Conservation (phyloP, 2,113 vertebrate species). For the Python bivittatus region DNA sequence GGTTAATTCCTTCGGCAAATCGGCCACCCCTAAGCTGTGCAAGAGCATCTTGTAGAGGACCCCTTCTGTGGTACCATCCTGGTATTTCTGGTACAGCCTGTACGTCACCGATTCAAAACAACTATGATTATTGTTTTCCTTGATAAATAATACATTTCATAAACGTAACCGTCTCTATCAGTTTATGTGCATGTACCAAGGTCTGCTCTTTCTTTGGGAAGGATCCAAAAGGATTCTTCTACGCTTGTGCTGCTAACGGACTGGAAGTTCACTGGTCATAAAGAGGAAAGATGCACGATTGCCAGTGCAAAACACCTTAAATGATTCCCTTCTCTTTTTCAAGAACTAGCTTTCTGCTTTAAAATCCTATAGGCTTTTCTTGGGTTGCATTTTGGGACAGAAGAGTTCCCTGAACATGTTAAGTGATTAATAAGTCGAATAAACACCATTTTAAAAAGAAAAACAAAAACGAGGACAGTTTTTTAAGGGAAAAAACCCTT, state of each 20-base stretch:
- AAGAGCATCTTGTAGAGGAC: conserved; percentile 70
- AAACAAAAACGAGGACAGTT: no score
- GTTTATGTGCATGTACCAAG: neutral
- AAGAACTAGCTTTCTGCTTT: neutral
- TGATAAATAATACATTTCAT: neutral
- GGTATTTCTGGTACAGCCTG: conserved; percentile 71
- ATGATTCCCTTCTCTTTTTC: neutral
- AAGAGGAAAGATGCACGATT: neutral
- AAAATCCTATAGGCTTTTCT: neutral
- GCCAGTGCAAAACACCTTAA: neutral
- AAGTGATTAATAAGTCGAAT: neutral
- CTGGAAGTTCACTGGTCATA: neutral
- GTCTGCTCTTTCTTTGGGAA: neutral
- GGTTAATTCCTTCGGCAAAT: conserved; percentile 41
- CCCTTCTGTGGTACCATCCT: conserved; percentile 51
- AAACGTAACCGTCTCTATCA: neutral
- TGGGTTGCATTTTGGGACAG: neutral
- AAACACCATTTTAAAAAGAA: no score
- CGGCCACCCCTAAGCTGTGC: conserved; percentile 56
- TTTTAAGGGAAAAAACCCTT: no score
- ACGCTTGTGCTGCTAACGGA: neutral
- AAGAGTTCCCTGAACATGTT: neutral
- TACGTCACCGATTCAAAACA: conserved; percentile 33
- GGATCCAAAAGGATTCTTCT: neutral
- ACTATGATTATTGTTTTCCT: neutral